phyloP scores from a whole-genome alignment of 2,113 vertebrate species.

The Rhinoptilus africanus region DNA sequence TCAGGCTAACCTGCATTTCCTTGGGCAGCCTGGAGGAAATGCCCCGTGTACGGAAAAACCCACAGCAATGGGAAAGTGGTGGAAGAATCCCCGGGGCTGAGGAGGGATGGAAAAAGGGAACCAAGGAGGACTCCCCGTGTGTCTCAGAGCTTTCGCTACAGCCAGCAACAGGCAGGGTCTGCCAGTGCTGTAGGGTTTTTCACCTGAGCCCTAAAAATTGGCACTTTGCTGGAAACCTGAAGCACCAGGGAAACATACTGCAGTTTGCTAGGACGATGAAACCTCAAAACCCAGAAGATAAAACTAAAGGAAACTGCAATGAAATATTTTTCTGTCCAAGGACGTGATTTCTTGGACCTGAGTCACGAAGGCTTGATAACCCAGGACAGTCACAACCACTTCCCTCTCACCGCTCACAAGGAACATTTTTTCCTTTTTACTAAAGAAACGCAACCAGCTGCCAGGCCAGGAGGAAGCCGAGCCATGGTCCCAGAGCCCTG shows the following conservation, averaged over 20 bases:
- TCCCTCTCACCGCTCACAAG: accelerated
- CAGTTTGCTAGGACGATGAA: not conserved
- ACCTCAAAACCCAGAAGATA: not conserved
- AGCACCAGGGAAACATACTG: not conserved
- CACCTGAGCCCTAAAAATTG: not conserved
- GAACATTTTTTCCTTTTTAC: not conserved
- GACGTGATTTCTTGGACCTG: not conserved
- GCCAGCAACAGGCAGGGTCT: not conserved
- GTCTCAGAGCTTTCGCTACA: not conserved
- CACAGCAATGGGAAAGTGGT: not conserved
- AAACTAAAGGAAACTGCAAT: not conserved
- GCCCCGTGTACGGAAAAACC: not conserved
- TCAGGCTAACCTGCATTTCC: not conserved
- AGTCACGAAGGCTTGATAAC: not conserved
- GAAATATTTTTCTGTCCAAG: not conserved
- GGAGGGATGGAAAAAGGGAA: not conserved
- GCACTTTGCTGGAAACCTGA: not conserved
- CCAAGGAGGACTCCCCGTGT: accelerated
- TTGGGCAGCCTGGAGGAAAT: not conserved
- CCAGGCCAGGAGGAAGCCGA: not conserved
- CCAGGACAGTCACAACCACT: not conserved
- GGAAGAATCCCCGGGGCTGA: not conserved
- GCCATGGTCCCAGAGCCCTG: accelerated
- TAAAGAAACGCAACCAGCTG: not conserved
- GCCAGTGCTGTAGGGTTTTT: not conserved